Base-by-base conservation (phyloP, 2,797 vertebrate species). In the Poeciliopsis gracilis region DNA sequence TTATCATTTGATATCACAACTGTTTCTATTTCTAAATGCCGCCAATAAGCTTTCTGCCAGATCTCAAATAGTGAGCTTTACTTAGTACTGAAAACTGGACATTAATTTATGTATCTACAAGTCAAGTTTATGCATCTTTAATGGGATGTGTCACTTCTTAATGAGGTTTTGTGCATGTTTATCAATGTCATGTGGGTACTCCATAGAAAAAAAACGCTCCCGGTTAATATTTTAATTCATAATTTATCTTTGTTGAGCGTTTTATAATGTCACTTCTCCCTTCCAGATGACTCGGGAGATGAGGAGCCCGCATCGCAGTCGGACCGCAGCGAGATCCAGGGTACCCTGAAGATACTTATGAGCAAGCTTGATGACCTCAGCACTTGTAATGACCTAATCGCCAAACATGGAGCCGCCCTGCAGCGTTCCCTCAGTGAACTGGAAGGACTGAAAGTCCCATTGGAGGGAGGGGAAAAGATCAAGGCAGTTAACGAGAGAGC, bases 381-480 rank as follows among this genome's bases (percentile, higher is more conserved):
- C 94, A 98, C 97, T 0, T 99, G 98, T 91, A 98, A 97, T 45
- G 98, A 99, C 89, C 97, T 99, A 88, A 97, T 99, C 1, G 96
- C 97, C 61, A 99, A 99, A 92, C 98, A 99, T 0, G 98, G 98
- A 0, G 97, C 97, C 0, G 98, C 98, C 1, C 96, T 99, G 80
- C 98, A 99, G 94, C 96, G 98, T 57, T 99, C 98, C 5, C 96
- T 99, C 84, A 99, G 94, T 3, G 98, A 99, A 91, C 96, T 99
- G 43, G 98, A 99, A 90, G 95, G 93, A 85, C 96, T 99, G 53
- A 96, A 95, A 43, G 93, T 98, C 81, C 96, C 97, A 0, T 84
- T 95, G 0, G 98, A 99, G 82, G 97, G 97, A 41, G 95, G 97
- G 0, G 98, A 99, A 93, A 98, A 98, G 95, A 96, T 99, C 92